These are phyloP conservation scores for Penaeus indicus DNA, from an alignment of 1,140 invertebrate genomes.

Conservation along the genomic window DNA sequence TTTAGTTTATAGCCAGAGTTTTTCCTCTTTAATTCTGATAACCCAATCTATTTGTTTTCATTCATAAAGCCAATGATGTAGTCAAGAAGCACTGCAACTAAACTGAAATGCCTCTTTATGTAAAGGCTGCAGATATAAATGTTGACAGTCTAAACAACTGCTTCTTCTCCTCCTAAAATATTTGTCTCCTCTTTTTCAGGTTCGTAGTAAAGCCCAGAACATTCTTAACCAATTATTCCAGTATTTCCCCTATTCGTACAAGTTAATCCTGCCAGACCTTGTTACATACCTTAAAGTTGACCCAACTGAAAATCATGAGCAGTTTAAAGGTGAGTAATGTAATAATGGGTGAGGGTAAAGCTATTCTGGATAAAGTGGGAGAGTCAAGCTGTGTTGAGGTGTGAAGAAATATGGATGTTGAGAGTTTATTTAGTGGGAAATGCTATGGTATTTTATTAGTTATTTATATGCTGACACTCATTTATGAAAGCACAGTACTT, in stretches of 20 bases:
- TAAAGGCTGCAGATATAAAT: constrained; percentile 28
- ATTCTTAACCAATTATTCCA: constrained; percentile 73
- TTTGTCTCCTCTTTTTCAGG: constrained; percentile 70
- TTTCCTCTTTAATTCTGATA: no score
- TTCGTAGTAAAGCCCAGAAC: constrained; percentile 77
- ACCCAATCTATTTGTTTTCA: no score
- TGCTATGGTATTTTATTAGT: no score
- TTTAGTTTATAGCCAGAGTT: no score
- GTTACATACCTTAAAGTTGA: constrained; percentile 76
- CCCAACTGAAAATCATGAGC: constrained; percentile 77
- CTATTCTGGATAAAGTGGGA: background rate
- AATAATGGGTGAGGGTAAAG: background rate
- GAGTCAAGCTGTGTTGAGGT: background rate
- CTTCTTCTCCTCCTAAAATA: constrained; percentile 33
- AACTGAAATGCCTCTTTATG: background rate
- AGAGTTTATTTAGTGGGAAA: no score
- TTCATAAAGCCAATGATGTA: no score
- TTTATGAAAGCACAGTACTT: no score
- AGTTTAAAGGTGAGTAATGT: constrained; percentile 76
- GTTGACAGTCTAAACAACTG: constrained; percentile 8
- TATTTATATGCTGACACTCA: no score
- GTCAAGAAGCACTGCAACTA: background rate
- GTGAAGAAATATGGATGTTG: no score
- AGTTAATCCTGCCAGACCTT: constrained; percentile 75
- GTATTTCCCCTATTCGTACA: constrained; percentile 77